Conservation (phyloP, 2,888 invertebrate species). For the Dryococelus australis region DNA sequence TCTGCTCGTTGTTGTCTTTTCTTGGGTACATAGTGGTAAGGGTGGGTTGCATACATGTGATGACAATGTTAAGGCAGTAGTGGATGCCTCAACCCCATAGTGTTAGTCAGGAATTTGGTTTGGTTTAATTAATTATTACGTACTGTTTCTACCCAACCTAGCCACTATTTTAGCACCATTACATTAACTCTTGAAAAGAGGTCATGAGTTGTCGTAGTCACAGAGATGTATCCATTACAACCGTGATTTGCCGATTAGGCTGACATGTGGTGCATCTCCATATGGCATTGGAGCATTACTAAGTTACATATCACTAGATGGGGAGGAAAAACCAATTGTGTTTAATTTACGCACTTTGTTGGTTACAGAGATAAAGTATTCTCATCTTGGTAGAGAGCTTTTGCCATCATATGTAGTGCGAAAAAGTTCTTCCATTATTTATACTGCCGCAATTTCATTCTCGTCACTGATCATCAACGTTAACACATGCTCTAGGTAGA, state of each 20-base stretch:
- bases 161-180: conserved; percentile 11
- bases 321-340: too few relatives aligned
- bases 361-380: not conserved
- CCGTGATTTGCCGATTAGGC: too few relatives aligned
- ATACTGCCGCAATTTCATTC: not conserved
- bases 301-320: not conserved
- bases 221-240: too few relatives aligned
- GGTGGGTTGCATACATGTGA: not conserved
- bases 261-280: conserved; percentile 19
- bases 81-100: conserved; percentile 7
- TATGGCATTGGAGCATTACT: too few relatives aligned
- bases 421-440: not conserved
- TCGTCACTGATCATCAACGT: not conserved
- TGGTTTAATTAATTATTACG: conserved; percentile 35
- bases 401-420: not conserved
- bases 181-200: conserved; percentile 11
- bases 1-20: not conserved
- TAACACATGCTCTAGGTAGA: not conserved
- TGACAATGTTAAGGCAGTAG: conserved; percentile 27
- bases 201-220: conserved; percentile 29
- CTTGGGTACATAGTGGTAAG: not conserved
- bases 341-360: too few relatives aligned
- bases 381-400: not conserved
- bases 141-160: conserved; percentile 33
- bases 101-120: conserved; percentile 21